phyloP scores from a whole-genome alignment of 35 echinoderm and acorn worm species.

The Ophioderma brevispina region DNA sequence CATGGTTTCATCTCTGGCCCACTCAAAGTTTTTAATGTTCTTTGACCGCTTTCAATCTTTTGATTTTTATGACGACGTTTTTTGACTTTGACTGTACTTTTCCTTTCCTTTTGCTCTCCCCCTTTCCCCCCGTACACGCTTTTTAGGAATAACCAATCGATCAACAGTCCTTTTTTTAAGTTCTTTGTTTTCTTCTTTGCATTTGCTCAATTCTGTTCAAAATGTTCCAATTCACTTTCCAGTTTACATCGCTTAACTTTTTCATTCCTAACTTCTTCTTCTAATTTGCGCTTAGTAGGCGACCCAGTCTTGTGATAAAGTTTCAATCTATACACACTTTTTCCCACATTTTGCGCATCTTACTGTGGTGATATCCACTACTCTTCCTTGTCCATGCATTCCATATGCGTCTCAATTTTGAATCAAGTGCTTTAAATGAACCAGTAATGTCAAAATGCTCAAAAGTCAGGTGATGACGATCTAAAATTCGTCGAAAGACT shows the following conservation, averaged over 20 bases:
- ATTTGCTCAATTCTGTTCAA: slow-evolving; percentile 26
- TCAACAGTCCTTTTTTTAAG: slow-evolving; percentile 54
- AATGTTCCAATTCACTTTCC: slow-evolving; percentile 20
- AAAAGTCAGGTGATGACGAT: background rate
- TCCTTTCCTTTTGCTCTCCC: too few species aligned
- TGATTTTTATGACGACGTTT: too few species aligned
- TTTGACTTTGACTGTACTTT: too few species aligned
- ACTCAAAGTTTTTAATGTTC: too few species aligned
- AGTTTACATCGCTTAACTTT: slow-evolving; percentile 38
- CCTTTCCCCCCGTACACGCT: too few species aligned
- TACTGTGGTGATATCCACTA: background rate
- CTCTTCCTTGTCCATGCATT: slow-evolving; percentile 32
- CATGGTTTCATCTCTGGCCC: too few species aligned
- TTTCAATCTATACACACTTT: too few species aligned
- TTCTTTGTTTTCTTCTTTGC: slow-evolving; percentile 44
- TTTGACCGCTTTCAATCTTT: too few species aligned
- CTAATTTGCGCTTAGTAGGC: too few species aligned
- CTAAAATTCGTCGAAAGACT: slow-evolving; percentile 20
- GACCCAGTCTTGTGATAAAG: too few species aligned
- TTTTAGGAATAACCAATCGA: background rate
- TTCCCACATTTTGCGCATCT: slow-evolving; percentile 28
- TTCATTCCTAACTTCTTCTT: too few species aligned
- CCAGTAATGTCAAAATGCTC: background rate
- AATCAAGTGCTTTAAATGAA: background rate
- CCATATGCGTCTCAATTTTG: slow-evolving; percentile 35